Evolutionary conservation across 1,140 invertebrate genomes (phyloP), one percentile per base, ranked within the genome.

Genomic region (Trichoplusia ni): DNA sequence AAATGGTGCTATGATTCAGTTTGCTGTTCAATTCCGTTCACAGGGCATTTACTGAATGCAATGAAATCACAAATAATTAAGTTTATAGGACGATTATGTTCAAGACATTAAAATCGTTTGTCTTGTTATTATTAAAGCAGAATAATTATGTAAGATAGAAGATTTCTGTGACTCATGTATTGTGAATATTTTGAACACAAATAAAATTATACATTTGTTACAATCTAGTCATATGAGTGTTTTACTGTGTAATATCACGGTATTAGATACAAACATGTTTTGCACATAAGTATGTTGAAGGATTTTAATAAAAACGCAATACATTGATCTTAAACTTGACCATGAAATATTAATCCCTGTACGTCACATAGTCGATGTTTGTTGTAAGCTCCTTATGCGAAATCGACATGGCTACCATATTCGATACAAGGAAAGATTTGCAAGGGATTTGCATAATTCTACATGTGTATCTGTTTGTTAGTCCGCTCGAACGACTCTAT

Each of bases 391-490:
- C 49, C 64, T 66, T 33, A 38, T 64, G 31, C 67, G 42, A 67
- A 71, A 65, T 64, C 37, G 66, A 56, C 16, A 44, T 58, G 35
- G 53, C 53, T 61, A 58, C 72, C 72, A 77, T 71, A 69, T 79
- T 68, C 35, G 74, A 67, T 63, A 47, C 37, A 31, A 58, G 54
- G 37, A 58, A 58, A 58, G 37, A 58, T 58, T 44, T 58, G 54
- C 25, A 58, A 18, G 23, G 64, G 71, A 79, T 76, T 76, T 75
- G 77, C 75, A 76, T 79, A 76, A 78, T 75, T 61, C 61, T 74
- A 80, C 77, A 80, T 58, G 58, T 75, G 75, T 75, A 42, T 27
- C 38, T 44, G 37, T 54, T 11, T 54, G 31, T 54, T 38, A 37
- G 21, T 19, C 51, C n/a, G 21, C 18, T 7, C 16, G 13, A 31